Base-by-base conservation (phyloP, 2,888 invertebrate genomes). In the Invenusta paracnida region DNA sequence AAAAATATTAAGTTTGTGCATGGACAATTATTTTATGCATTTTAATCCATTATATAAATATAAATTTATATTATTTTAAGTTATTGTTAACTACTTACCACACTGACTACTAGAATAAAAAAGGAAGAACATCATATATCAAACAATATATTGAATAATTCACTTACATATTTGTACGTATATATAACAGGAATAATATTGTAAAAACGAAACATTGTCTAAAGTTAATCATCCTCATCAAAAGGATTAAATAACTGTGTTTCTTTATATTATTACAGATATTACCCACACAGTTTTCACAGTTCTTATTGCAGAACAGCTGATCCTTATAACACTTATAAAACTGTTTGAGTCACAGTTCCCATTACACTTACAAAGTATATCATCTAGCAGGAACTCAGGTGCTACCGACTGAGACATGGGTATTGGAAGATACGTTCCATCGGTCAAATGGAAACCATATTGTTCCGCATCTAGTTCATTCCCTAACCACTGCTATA, bases 221-320 rank as follows among this genome's bases (percentile, higher is more conserved):
- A 73, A 73, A n/a, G 73, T 73, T 73, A n/a, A 73, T 73, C 73
- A 73, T 73, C 73, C 73, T 73, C 73, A 73, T 73, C 73, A 73
- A 73, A 73, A 73, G 73, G 73, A 73, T 73, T 73, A 73, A 48
- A 48, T 48, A 48, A 11, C 48, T 48, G 48, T 73, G 73, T 73
- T 5, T 73, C 23, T n/a, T 25, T 23, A n/a, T 73, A 73, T 73
- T 73, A 73, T 73, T 73, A 73, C 73, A 73, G 27, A 73, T 73
- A 23, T 73, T 73, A 73, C 73, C 73, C 73, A 13, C 73, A 73
- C 17, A 2, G 73, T 73, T 73, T 73, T 73, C 73, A 73, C 73
- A 73, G 73, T 73, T 73, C 73, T 73, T 73, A 73, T 73, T 73
- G 73, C 73, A 73, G 73, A 23, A 73, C 73, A 73, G 23, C 73